Conservation (phyloP, 2,888 invertebrate genomes). For the Rotaria socialis region DNA sequence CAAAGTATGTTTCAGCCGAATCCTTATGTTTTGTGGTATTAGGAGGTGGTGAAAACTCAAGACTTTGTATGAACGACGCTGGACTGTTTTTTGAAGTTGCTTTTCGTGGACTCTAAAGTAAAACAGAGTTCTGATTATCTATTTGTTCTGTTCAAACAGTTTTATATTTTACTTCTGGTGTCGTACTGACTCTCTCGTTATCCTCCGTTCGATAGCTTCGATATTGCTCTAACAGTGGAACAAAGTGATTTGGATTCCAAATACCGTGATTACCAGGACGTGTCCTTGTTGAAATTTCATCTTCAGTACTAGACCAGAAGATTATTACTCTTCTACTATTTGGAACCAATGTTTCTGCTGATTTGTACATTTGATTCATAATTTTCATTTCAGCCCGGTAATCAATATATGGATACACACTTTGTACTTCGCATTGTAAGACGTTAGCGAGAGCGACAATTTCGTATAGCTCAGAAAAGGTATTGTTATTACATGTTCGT, state of each 20-base stretch:
- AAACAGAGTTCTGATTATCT: no score
- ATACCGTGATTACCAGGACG: background rate
- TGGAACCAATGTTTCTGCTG: background rate
- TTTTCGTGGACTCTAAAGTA: background rate
- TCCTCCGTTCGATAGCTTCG: background rate
- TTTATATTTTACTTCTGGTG: background rate
- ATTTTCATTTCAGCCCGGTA: background rate
- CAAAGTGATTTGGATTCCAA: conserved; percentile 2
- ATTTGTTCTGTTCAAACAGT: no score
- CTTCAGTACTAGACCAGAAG: background rate
- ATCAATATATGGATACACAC: conserved; percentile 14
- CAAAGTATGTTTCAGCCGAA: no score
- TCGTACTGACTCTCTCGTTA: background rate
- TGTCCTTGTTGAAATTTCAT: background rate
- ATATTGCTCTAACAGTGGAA: background rate
- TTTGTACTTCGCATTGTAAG: background rate
- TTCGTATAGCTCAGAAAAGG: background rate
- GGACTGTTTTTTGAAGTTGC: background rate
- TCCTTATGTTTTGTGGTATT: background rate
- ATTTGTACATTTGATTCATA: background rate
- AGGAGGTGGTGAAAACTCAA: background rate
- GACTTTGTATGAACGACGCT: background rate
- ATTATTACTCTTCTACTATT: background rate
- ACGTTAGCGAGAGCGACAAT: background rate
- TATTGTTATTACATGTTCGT: background rate